Evolutionary conservation across 2,797 vertebrate species (phyloP), one percentile per base, ranked within the genome.

Genomic region (Sebastes hubbsi): DNA sequence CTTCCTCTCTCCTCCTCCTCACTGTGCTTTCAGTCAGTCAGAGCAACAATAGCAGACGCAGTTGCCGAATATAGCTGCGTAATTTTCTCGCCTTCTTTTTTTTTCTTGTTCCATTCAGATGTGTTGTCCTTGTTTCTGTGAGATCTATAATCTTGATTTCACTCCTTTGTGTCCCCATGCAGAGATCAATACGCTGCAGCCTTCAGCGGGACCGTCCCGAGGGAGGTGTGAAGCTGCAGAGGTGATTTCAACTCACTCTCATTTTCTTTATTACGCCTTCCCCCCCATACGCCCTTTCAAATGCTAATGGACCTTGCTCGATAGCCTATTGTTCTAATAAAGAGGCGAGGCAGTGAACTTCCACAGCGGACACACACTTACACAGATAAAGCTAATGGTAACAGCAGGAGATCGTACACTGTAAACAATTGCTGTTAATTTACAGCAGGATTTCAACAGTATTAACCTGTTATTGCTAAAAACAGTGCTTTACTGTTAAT

Each of bases 151-250:
- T 32, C 7, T 36, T 6, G 11, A 22, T 34, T n/a, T 46, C 27
- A 14, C 9, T 38, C 22, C 16, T 2, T 69, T 3, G 6, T 81
- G 58, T 30, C 5, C 32, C 32, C 32, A 58, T 10, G 78, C 60
- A 79, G 9, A 63, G 64, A 63, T 70, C 42, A 64, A 71, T 4
- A 24, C 6, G 20, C 72, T 27, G 25, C 8, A 58, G n/a, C 66
- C 75, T 54, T 65, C 34, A 70, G 52, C 36, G 66, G 91, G 90
- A 93, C 89, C 1, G 77, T 93, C 88, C 88, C 75, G 58, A 16
- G 25, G 67, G 75, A 80, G 42, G 25, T 77, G 34, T 46, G 38
- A 42, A 46, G 67, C 60, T 78, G 38, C 66, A 69, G 60, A 81
- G 79, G 79, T 81, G 77, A 76, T 63, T 3, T 65, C 12, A 71